phyloP scores from a whole-genome alignment of 2,113 vertebrate species.

The Axis porcinus region DNA sequence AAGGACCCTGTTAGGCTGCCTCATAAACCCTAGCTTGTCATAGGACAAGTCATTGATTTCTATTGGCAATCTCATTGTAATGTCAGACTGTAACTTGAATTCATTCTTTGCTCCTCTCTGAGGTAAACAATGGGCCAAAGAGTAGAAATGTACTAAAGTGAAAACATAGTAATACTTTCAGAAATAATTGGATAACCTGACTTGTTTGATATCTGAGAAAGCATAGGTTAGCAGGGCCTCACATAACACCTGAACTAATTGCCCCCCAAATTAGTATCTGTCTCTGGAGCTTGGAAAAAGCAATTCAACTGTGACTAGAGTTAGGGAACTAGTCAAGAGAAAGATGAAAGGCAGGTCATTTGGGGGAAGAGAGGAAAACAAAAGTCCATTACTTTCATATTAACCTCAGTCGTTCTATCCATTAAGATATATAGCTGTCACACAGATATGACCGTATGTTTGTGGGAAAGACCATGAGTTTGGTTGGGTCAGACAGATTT shows the following conservation, averaged over 20 bases:
- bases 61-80: constrained; percentile 81
- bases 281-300: constrained; percentile 21
- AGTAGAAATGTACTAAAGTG: constrained; percentile 28
- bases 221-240: background rate
- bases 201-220: background rate
- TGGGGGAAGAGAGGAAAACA: background rate
- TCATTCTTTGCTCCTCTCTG: constrained; percentile 74
- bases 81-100: constrained; percentile 73
- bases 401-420: background rate
- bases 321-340: background rate
- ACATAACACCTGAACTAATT: constrained; percentile 42
- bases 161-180: constrained; percentile 58
- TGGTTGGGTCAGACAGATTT: background rate
- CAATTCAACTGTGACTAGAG: constrained; percentile 22
- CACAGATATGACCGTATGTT: background rate
- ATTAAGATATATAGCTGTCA: background rate
- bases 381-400: background rate
- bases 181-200: constrained; percentile 53
- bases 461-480: background rate
- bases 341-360: background rate
- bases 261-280: constrained; percentile 51
- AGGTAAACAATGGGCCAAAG: constrained; percentile 76
- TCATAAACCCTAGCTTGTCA: constrained; percentile 75
- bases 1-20: constrained; percentile 62
- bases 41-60: constrained; percentile 80